Percentiles rank a stretch among this genome's conserved stretches.
Conservation (phyloP, 2,113 vertebrate species). For the Verasper variegatus region DNA sequence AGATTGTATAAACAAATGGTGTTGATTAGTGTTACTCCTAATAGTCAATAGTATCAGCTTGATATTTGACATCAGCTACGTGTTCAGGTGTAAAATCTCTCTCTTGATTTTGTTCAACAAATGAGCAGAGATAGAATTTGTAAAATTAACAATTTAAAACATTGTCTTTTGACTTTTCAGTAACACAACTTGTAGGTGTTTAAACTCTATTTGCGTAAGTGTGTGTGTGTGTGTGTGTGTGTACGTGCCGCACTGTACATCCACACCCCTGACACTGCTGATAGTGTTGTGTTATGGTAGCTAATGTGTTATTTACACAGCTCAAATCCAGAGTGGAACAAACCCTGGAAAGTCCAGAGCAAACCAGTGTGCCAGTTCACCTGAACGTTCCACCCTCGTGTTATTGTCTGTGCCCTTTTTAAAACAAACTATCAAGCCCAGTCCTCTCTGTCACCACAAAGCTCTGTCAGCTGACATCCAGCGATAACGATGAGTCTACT, state of each 20-base stretch:
- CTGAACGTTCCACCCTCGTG: slow-evolving; percentile 47
- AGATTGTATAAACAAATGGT: too few species aligned
- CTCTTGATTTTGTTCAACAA: too few species aligned
- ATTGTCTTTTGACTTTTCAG: background rate
- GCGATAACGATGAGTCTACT: slow-evolving; percentile 51
- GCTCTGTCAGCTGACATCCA: slow-evolving; percentile 46
- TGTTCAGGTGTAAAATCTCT: too few species aligned
- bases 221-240: background rate
- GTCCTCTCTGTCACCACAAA: slow-evolving; percentile 34
- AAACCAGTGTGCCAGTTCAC: background rate
- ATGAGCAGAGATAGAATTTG: too few species aligned
- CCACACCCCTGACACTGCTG: background rate
- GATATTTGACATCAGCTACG: too few species aligned
- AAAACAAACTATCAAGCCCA: background rate
- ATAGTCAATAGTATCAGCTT: too few species aligned
- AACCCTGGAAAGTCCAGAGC: slow-evolving; percentile 17
- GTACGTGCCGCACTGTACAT: background rate
- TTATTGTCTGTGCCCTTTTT: slow-evolving; percentile 20
- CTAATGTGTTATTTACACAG: slow-evolving; percentile 2
- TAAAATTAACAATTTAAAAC: too few species aligned
- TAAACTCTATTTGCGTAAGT: background rate
- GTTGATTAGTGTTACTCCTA: too few species aligned
- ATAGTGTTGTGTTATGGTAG: slow-evolving; percentile 1
- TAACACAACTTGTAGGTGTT: background rate
- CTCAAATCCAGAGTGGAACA: background rate